These are phyloP conservation scores for Himalopsyche tibetana DNA, from an alignment of 2,888 invertebrate genomes.

Conservation along the genomic window DNA sequence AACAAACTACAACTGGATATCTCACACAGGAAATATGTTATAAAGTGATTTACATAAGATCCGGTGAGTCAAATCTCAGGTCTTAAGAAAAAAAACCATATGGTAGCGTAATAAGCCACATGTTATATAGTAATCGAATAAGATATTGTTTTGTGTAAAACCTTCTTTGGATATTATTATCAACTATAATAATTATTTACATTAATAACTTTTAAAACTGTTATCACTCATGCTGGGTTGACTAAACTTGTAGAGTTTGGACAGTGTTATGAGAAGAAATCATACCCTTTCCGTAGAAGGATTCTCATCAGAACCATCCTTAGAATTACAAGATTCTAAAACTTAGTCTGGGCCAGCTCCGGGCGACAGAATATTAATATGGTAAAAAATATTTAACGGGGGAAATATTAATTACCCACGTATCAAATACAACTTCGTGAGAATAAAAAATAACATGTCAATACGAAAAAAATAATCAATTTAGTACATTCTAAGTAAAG, in stretches of 20 bases:
- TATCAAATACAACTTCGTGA: background rate
- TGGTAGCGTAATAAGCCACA: no score
- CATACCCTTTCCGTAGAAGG: background rate
- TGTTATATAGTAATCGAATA: no score
- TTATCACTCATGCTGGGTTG: background rate
- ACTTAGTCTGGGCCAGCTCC: background rate
- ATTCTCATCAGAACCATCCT: background rate
- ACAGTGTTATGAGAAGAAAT: background rate
- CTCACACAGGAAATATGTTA: no score
- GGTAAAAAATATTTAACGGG: background rate
- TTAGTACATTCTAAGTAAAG: background rate
- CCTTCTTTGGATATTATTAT: no score
- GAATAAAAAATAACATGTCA: background rate
- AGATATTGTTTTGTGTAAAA: no score
- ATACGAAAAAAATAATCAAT: background rate
- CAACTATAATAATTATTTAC: no score
- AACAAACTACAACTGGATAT: no score
- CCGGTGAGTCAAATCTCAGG: no score
- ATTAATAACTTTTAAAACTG: no score
- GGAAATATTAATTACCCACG: background rate
- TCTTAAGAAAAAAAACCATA: no score
- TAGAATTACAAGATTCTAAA: conserved; percentile 24
- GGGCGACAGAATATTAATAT: conserved; percentile 18
- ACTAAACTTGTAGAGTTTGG: background rate
- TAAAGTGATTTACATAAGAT: no score